Conservation (phyloP, 2,797 vertebrate species). For the Perdix hodgsoniae region DNA sequence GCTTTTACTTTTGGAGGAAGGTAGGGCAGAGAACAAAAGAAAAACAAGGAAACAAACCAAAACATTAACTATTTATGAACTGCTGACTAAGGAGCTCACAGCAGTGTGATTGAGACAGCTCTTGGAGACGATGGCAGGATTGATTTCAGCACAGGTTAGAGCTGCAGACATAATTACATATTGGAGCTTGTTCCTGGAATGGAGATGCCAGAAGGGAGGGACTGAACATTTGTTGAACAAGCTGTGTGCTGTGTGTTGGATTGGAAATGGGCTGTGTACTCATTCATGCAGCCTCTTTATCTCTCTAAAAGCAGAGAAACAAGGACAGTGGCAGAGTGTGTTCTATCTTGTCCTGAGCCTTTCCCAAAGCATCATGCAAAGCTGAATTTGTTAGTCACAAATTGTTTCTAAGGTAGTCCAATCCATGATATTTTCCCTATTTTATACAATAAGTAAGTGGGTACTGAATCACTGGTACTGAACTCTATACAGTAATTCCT, state of each 20-base stretch:
- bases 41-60: not conserved
- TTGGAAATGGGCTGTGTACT: not conserved
- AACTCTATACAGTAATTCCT: not conserved
- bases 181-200: not conserved
- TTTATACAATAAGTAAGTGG: not conserved
- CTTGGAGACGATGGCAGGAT: not conserved
- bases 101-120: not conserved
- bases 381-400: not conserved
- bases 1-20: not conserved
- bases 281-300: not conserved
- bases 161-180: not conserved
- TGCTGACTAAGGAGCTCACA: not conserved
- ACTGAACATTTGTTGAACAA: not conserved
- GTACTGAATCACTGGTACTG: not conserved
- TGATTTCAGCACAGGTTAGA: fast-evolving
- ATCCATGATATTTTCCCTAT: not conserved
- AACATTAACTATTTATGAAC: not conserved
- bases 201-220: not conserved
- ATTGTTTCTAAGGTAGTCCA: not conserved
- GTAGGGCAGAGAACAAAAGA: not conserved
- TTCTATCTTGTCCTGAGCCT: not conserved
- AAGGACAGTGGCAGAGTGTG: not conserved
- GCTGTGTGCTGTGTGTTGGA: not conserved
- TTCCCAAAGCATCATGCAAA: not conserved
- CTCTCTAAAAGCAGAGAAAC: not conserved